Evolutionary conservation across 1,140 invertebrate species (phyloP).

Genomic region (Akabosia matsudoensis): DNA sequence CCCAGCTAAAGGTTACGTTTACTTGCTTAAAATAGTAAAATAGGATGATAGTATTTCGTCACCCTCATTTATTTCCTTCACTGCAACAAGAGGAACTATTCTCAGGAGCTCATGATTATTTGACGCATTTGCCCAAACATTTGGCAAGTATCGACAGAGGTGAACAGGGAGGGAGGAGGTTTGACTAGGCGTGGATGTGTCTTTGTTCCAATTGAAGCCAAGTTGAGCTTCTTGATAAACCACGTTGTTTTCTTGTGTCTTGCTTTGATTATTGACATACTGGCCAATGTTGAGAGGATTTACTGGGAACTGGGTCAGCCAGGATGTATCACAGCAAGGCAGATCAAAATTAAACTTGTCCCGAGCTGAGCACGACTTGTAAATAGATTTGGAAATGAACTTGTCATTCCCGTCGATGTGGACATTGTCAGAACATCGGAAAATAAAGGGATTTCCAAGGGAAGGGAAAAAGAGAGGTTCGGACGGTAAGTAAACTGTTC

Average conservation of each 20-base stretch:
- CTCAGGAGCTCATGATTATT: conserved; percentile 28
- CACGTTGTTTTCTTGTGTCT: conserved; percentile 30
- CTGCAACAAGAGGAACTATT: conserved; percentile 37
- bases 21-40: no score
- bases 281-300: conserved; percentile 56
- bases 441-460: conserved; percentile 55
- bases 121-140: conserved; percentile 39
- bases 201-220: not conserved
- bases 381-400: conserved; percentile 53
- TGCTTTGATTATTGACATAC: conserved; percentile 55
- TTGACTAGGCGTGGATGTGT: not conserved
- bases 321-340: conserved; percentile 53
- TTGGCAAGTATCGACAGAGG: conserved; percentile 33
- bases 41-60: conserved; percentile 40
- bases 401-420: conserved; percentile 55
- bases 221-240: conserved; percentile 41
- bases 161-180: not conserved
- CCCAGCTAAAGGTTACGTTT: no score
- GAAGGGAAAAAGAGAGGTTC: conserved; percentile 56
- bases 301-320: conserved; percentile 51
- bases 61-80: conserved; percentile 30
- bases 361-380: conserved; percentile 53
- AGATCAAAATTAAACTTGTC: conserved; percentile 51
- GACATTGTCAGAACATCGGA: conserved; percentile 54
- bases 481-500: conserved; percentile 51